These are phyloP conservation scores for Liasis olivaceus DNA, from an alignment of 2,797 vertebrate genomes.

Conservation along the genomic window DNA sequence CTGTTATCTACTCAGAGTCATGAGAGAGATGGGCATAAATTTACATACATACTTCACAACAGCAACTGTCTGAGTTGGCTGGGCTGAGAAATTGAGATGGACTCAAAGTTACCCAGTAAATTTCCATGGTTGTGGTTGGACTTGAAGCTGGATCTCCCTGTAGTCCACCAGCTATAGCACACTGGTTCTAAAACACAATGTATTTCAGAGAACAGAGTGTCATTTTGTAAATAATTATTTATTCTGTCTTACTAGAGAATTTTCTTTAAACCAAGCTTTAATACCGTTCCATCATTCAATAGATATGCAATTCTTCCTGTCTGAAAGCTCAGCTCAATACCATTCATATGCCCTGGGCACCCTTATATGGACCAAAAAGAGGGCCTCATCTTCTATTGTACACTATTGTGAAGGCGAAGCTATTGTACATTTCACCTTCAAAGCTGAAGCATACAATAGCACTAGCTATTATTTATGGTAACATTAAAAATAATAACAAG, in stretches of 20 bases:
- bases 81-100: too few species aligned
- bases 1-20: too few species aligned
- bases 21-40: too few species aligned
- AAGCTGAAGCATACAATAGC: neutral
- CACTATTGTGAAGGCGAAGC: too few species aligned
- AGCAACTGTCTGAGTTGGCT: too few species aligned
- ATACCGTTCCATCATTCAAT: neutral
- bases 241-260: neutral
- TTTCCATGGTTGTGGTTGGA: too few species aligned
- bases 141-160: too few species aligned
- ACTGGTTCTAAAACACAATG: neutral
- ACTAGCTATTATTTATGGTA: neutral
- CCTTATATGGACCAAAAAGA: neutral
- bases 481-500: conserved; percentile 1
- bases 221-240: neutral
- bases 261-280: neutral
- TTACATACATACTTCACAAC: too few species aligned
- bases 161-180: too few species aligned
- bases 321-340: neutral
- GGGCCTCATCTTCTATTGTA: neutral
- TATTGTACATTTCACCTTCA: neutral
- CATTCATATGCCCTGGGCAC: neutral
- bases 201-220: neutral
- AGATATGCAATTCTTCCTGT: neutral
- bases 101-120: too few species aligned